Evolutionary conservation across 2,797 vertebrate genomes (phyloP).

Genomic region (Crenuchus spilurus): DNA sequence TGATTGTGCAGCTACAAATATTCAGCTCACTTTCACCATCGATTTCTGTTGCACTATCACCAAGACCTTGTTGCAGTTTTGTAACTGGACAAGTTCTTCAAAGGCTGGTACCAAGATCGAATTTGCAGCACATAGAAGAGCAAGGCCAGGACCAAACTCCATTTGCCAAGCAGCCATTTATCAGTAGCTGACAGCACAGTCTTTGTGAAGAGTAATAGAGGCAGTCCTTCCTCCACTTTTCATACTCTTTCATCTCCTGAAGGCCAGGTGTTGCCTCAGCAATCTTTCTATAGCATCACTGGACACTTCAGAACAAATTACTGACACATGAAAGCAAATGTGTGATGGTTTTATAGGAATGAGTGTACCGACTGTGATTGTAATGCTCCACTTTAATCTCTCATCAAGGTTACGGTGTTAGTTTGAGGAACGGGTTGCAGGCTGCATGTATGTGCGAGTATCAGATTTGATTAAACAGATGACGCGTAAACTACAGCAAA

Average conservation of each 20-base stretch:
- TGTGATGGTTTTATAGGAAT: background rate
- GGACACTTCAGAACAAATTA: constrained; percentile 21
- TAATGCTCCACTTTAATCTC: background rate
- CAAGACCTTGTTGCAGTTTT: constrained; percentile 5
- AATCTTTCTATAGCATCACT: background rate
- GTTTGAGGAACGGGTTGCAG: too few relatives aligned
- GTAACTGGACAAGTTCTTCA: constrained; percentile 1
- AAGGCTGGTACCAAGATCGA: constrained; percentile 1
- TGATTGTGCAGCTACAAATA: background rate
- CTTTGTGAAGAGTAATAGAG: constrained; percentile 16
- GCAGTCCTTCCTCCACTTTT: constrained; percentile 22
- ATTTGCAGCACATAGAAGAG: constrained; percentile 25
- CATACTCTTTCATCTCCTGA: constrained; percentile 20
- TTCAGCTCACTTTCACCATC: background rate
- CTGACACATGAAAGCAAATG: background rate
- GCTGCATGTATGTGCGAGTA: too few relatives aligned
- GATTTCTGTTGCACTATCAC: background rate
- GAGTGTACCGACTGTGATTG: background rate
- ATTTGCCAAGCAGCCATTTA: constrained; percentile 35
- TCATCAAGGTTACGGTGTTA: too few relatives aligned
- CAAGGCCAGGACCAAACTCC: constrained; percentile 26
- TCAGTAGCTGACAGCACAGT: constrained; percentile 28
- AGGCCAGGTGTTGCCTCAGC: background rate
- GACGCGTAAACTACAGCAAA: too few relatives aligned
- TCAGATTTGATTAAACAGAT: too few relatives aligned